Evolutionary conservation across 2,797 vertebrate species (phyloP), one percentile per base, ranked within the genome.

Genomic region (Hirundo rustica): DNA sequence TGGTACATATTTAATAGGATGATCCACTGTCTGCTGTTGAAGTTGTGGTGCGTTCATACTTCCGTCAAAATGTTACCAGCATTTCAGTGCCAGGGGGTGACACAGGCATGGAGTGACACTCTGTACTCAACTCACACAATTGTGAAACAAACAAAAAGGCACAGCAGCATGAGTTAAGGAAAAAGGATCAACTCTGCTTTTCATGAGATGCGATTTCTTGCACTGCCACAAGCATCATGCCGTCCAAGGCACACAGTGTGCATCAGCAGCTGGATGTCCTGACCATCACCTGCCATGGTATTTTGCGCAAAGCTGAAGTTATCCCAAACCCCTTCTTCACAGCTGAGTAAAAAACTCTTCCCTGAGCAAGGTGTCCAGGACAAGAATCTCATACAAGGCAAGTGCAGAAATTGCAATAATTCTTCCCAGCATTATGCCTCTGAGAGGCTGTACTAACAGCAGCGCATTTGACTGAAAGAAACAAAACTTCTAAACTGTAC

Each of bases 111-210:
- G 38, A 84, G 20, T 34, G 68, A 93, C 54, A 57, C 94, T 60
- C 91, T 68, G 51, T 71, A 76, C 68, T 95, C 93, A 96, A 85
- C 79, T 92, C 94, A 95, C 91, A 93, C 70, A 7, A 44, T 94
- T 97, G 95, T 77, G 92, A 93, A 91, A 74, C 29, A 64, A 88
- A 82, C n/a, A 53, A 29, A 51, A 85, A 89, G 81, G 86, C 84
- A 93, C 93, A 96, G 92, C 40, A 18, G 92, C 92, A 20, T 81
- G 92, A 90, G 83, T 95, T 91, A 88, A 67, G 82, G 89, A 95
- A 58, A 89, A 77, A 93, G 92, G 40, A 85, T 60, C 94, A 90
- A 11, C 34, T 62, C 16, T 17, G 57, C 51, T 79, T 70, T 60
- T 70, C 27, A 36, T 18, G 22, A 94, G 27, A 92, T 65, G 34